A percentile compares a stretch with the other conserved stretches of the same genome.
phyloP scores from a whole-genome alignment of 1,140 invertebrate genomes.

The Pararge aegeria region DNA sequence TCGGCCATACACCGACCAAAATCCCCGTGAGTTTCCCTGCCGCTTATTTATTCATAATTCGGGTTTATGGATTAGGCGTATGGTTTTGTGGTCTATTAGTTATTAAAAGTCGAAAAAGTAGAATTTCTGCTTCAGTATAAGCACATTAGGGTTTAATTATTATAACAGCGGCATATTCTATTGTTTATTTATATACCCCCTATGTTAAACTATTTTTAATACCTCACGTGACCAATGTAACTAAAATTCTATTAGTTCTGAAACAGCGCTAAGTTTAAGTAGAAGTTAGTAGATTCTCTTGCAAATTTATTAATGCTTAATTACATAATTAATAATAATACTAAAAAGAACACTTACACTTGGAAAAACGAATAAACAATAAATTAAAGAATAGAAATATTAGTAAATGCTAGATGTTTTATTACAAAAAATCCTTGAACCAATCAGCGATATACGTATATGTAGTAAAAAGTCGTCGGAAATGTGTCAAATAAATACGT shows the following conservation, averaged over 20 bases:
- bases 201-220: neutral
- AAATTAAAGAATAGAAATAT: slow-evolving; percentile 74
- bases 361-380: slow-evolving; percentile 74
- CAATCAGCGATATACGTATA: too few relatives aligned
- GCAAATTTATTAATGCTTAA: slow-evolving; percentile 69
- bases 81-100: too few relatives aligned
- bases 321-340: slow-evolving; percentile 62
- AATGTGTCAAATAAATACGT: too few relatives aligned
- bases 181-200: neutral
- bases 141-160: neutral
- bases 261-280: slow-evolving; percentile 67
- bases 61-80: too few relatives aligned
- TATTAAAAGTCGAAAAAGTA: neutral
- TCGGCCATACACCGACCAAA: too few relatives aligned
- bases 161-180: neutral
- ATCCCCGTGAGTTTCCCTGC: too few relatives aligned
- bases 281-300: slow-evolving; percentile 71
- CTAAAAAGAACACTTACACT: slow-evolving; percentile 61
- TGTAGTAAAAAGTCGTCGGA: too few relatives aligned
- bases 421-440: slow-evolving; percentile 30
- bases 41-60: too few relatives aligned
- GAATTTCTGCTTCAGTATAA: neutral
- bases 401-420: slow-evolving; percentile 65
- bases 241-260: slow-evolving; percentile 49
- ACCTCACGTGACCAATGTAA: slow-evolving; percentile 29